Conservation (phyloP, 1,140 invertebrate species). For the Chironomus tepperi region DNA sequence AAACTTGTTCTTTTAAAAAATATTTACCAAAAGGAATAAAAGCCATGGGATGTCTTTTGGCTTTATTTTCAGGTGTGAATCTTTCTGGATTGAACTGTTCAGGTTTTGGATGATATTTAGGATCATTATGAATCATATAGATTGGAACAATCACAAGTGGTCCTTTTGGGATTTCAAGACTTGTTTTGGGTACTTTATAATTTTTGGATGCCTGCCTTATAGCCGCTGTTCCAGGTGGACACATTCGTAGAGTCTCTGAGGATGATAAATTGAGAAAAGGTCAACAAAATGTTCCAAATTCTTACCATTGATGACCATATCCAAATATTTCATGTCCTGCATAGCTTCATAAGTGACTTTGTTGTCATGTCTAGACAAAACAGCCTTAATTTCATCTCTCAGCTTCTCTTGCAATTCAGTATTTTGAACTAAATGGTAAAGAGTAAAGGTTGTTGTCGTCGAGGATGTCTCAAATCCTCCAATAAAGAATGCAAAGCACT, state of each 20-base stretch:
- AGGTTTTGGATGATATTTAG: conserved; percentile 36
- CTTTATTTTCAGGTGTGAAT: conserved; percentile 30
- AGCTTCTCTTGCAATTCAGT: conserved; percentile 52
- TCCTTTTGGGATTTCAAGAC: not conserved
- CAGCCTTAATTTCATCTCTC: conserved; percentile 47
- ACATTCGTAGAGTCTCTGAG: conserved; percentile 35
- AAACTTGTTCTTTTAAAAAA: too few species aligned
- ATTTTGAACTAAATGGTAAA: conserved; percentile 52
- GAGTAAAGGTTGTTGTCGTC: conserved; percentile 47
- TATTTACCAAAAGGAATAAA: conserved; percentile 35
- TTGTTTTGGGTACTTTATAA: not conserved
- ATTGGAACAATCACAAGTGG: not conserved
- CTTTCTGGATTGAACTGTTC: conserved; percentile 30
- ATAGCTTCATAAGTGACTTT: conserved; percentile 49
- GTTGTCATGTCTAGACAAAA: conserved; percentile 42
- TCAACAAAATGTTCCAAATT: conserved; percentile 19
- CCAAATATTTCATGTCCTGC: conserved; percentile 51
- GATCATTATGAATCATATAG: not conserved
- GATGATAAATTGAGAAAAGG: conserved; percentile 11
- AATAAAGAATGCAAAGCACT: not conserved
- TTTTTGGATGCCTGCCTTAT: not conserved
- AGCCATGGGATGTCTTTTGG: conserved; percentile 30
- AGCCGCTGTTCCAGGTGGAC: too few species aligned
- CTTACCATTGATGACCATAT: conserved; percentile 42
- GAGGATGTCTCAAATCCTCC: conserved; percentile 50